A percentile compares a stretch with the other conserved stretches of the same genome.
These are phyloP conservation scores for Drosophila subsilvestris DNA, from an alignment of 2,888 invertebrate genomes.

Conservation along the genomic window DNA sequence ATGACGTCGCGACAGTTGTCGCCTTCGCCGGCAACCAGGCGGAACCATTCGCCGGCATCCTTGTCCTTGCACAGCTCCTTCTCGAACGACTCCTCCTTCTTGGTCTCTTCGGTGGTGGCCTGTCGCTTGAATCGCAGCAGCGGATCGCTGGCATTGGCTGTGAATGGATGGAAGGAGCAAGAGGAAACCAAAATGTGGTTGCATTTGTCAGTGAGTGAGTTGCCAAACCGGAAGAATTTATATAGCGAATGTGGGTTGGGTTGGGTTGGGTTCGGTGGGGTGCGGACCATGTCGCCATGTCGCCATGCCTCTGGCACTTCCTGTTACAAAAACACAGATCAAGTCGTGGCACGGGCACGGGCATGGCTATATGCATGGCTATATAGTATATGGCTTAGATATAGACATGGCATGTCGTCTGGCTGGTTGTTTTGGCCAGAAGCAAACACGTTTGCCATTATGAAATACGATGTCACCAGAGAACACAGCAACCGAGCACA, in stretches of 20 bases:
- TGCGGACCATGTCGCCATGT: slow-evolving; percentile 26
- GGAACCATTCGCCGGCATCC: slow-evolving; percentile 97
- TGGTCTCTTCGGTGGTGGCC: slow-evolving; percentile 90
- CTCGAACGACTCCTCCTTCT: slow-evolving; percentile 95
- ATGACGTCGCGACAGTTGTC: slow-evolving; percentile 97
- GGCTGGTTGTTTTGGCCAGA: slow-evolving; percentile 63
- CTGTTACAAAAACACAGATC: slow-evolving; percentile 62
- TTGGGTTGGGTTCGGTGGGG: neutral
- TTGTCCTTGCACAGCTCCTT: slow-evolving; percentile 96
- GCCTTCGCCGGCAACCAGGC: slow-evolving; percentile 94
- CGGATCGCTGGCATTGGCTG: slow-evolving; percentile 59
- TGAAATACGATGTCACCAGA: slow-evolving; percentile 75
- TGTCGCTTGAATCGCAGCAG: slow-evolving; percentile 87
- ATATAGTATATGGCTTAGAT: slow-evolving; percentile 36
- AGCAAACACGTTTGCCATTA: slow-evolving; percentile 71
- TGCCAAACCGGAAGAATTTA: slow-evolving; percentile 71
- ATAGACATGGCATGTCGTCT: slow-evolving; percentile 62
- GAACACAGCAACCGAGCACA: slow-evolving; percentile 50
- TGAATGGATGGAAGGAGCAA: neutral
- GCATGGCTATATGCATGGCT: slow-evolving; percentile 3
- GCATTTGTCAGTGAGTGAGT: slow-evolving; percentile 13
- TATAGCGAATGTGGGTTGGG: slow-evolving; percentile 61
- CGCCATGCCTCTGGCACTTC: slow-evolving; percentile 60
- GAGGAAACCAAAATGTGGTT: slow-evolving; percentile 4
- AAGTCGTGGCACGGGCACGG: neutral